A percentile compares a stretch with the other conserved stretches of the same genome.
These are phyloP conservation scores for Danaus melanippus DNA, from an alignment of 1,140 invertebrate genomes.

Conservation along the genomic window DNA sequence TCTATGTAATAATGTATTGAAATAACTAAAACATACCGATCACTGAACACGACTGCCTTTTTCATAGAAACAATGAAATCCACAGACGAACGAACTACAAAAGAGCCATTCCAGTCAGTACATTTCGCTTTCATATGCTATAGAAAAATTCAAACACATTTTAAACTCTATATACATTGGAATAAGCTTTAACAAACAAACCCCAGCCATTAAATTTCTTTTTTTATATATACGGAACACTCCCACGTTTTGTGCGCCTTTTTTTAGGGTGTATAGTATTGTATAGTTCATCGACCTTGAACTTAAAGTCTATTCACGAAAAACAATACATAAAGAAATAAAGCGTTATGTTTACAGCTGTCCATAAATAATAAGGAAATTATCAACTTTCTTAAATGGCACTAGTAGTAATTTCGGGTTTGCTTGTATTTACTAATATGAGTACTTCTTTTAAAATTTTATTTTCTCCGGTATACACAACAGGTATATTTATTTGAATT, in stretches of 20 bases:
- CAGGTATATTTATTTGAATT: too few relatives aligned
- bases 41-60: conserved; percentile 5
- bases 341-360: too few relatives aligned
- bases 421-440: too few relatives aligned
- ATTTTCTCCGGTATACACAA: too few relatives aligned
- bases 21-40: conserved; percentile 12
- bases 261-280: conserved; percentile 10
- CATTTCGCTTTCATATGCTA: conserved; percentile 11
- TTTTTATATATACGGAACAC: conserved; percentile 23
- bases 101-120: conserved; percentile 9
- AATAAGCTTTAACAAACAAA: conserved; percentile 12
- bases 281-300: conserved; percentile 14
- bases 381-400: too few relatives aligned
- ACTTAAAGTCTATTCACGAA: conserved; percentile 2
- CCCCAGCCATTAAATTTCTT: conserved; percentile 20
- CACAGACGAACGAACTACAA: conserved; percentile 17
- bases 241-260: conserved; percentile 23
- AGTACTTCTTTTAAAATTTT: too few relatives aligned
- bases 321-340: too few relatives aligned
- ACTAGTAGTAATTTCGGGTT: too few relatives aligned
- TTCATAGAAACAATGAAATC: conserved; percentile 11
- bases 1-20: conserved; percentile 12
- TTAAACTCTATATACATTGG: conserved; percentile 14
- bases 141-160: conserved; percentile 3
- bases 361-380: too few relatives aligned